phyloP scores from a whole-genome alignment of 2,113 vertebrate genomes.

The Recurvirostra avosetta region DNA sequence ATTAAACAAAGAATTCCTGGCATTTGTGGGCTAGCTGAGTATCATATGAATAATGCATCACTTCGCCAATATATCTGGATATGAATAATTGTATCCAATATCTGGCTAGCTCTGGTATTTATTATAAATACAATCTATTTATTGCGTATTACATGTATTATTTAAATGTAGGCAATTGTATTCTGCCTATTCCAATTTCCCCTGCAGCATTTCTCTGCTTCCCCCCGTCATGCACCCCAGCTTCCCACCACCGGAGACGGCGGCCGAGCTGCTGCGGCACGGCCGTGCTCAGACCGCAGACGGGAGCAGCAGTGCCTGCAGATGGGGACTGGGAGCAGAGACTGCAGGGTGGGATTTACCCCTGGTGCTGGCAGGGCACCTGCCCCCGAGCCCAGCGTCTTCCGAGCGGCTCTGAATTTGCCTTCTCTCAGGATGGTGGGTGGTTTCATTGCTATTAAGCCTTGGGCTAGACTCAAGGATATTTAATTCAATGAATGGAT shows the following conservation, averaged over 20 bases:
- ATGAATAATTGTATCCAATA: conserved; percentile 34
- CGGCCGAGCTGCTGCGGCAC: rapidly evolving
- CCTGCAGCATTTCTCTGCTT: neutral
- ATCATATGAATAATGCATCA: conserved; percentile 50
- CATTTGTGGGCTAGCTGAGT: conserved; percentile 16
- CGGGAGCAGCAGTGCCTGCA: neutral
- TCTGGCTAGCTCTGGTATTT: neutral
- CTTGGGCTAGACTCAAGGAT: conserved; percentile 17
- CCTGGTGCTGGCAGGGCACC: neutral
- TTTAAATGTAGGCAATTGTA: neutral
- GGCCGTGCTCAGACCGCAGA: rapidly evolving
- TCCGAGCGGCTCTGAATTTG: neutral
- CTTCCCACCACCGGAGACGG: neutral
- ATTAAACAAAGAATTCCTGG: conserved; percentile 64
- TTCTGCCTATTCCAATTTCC: neutral
- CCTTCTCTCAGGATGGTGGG: neutral
- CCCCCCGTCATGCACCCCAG: rapidly evolving
- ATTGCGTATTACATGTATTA: conserved; percentile 1
- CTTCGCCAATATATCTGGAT: neutral
- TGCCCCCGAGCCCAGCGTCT: neutral
- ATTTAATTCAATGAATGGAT: conserved; percentile 46
- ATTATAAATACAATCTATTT: conserved; percentile 42
- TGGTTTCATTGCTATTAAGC: neutral
- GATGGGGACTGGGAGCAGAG: neutral
- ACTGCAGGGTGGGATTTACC: neutral